phyloP scores from a whole-genome alignment of 2,888 invertebrate genomes.

The Scelioninae gen. 2 region DNA sequence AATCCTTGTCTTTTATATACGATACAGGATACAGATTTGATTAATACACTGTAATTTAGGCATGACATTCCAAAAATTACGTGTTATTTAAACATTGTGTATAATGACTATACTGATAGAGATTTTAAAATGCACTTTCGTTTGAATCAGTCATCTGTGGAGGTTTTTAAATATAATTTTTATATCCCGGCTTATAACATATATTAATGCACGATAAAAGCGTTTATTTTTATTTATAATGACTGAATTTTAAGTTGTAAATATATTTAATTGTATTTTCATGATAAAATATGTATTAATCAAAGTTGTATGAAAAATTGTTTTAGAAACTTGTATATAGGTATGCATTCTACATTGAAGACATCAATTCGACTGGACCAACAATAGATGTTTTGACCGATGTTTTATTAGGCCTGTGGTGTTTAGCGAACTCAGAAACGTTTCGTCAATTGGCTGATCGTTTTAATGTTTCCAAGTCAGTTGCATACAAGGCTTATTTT shows the following conservation, averaged over 20 bases:
- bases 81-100: too few species aligned
- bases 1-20: too few species aligned
- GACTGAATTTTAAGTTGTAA: too few species aligned
- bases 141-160: slow-evolving; percentile 8
- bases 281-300: too few species aligned
- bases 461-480: slow-evolving; percentile 19
- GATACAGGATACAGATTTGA: too few species aligned
- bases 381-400: not conserved
- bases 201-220: not conserved
- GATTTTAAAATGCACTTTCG: slow-evolving; percentile 21
- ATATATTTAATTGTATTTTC: too few species aligned
- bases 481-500: slow-evolving; percentile 10
- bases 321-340: too few species aligned
- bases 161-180: not conserved
- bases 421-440: slow-evolving; percentile 21
- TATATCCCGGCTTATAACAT: too few species aligned
- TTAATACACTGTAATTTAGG: too few species aligned
- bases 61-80: too few species aligned
- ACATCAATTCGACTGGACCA: slow-evolving; percentile 2
- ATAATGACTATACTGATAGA: slow-evolving; percentile 3
- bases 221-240: too few species aligned
- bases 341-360: slow-evolving; percentile 2
- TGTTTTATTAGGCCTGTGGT: slow-evolving; percentile 23
- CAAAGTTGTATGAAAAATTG: too few species aligned
- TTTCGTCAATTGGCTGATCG: slow-evolving; percentile 22